Base-by-base conservation (phyloP, 2,113 vertebrate genomes). In the Eptatretus burgeri region DNA sequence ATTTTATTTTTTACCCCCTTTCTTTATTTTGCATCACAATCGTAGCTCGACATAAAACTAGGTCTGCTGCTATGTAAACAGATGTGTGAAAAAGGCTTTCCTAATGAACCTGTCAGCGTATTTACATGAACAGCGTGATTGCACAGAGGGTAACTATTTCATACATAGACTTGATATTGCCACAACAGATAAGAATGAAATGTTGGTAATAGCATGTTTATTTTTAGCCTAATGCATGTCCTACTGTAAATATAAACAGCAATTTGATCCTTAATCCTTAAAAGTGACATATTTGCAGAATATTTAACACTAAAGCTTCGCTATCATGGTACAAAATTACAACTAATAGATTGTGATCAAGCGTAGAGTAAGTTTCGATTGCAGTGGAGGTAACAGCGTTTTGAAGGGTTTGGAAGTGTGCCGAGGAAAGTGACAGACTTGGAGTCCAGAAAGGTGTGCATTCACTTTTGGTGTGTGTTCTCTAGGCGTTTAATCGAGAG, bases 31-130 rank as follows among this genome's bases (percentile, higher is more conserved):
- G 69, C 52, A 65, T 19, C 52, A 64, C 64, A 60, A 50, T 63
- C 65, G 52, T 69, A 66, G 74, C 79, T 80, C 91, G 86, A 82
- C 89, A 79, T 82, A 84, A 81, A 83, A 83, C 69, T 75, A 74
- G 82, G 85, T 84, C 89, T 84, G 91, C 91, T 96, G 88, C 88
- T 96, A 89, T 81, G 82, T 84, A 82, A 79, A 81, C 79, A 78
- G 79, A 82, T 83, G 82, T 80, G 79, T 82, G 80, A 75, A 76
- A 64, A 74, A 73, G 69, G 73, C 71, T 69, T 62, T 73, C 71
- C 72, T 65, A 62, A 49, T 68, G 71, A 69, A 72, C 74, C 71
- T 70, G 72, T 75, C 72, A 71, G 74, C 74, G 68, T 68, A 74
- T 76, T 78, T 80, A 77, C 73, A 81, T 78, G 71, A 71, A 76